Conservation (phyloP, 2,797 vertebrate genomes). For the Artibeus lituratus region DNA sequence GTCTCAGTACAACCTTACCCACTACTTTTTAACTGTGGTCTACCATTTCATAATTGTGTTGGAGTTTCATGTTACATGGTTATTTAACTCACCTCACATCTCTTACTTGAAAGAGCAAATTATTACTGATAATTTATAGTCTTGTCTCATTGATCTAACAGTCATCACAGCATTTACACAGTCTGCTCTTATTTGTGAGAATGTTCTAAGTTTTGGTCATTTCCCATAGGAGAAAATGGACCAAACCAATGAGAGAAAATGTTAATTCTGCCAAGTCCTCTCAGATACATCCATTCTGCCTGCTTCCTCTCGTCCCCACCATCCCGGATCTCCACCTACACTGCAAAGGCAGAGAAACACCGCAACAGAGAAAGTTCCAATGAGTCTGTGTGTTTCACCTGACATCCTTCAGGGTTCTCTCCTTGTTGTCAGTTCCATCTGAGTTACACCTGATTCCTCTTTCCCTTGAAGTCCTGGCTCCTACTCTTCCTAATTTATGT, state of each 20-base stretch:
- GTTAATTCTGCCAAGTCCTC: background rate
- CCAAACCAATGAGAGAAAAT: background rate
- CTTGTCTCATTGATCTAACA: too few relatives aligned
- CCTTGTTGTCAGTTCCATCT: background rate
- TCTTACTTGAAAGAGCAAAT: background rate
- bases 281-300: background rate
- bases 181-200: too few relatives aligned
- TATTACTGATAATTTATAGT: too few relatives aligned
- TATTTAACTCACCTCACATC: background rate
- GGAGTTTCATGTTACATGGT: background rate
- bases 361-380: background rate
- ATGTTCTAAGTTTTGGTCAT: too few relatives aligned
- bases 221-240: background rate
- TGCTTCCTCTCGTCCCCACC: background rate
- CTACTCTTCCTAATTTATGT: background rate
- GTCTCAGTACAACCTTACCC: background rate
- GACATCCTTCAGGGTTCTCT: background rate
- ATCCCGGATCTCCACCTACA: background rate
- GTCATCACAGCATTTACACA: too few relatives aligned
- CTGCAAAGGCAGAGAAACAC: background rate
- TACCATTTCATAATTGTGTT: background rate
- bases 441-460: background rate
- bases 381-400: too few relatives aligned
- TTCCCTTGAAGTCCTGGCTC: background rate
- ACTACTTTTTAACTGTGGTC: background rate